Evolutionary conservation across 2,888 invertebrate genomes (phyloP).

Genomic region (Ormyrus labotus): DNA sequence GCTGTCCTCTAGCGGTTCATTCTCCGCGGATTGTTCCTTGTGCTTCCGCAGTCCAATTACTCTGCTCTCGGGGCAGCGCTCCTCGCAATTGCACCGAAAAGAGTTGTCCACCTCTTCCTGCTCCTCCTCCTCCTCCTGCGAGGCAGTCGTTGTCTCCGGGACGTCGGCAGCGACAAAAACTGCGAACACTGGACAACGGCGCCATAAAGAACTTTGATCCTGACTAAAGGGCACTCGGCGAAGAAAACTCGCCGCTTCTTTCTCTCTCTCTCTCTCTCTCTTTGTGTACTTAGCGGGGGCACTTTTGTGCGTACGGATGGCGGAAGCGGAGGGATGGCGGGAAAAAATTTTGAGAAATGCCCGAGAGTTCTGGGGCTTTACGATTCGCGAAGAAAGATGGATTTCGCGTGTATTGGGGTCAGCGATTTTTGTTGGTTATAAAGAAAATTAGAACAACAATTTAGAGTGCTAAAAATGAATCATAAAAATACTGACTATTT

Average conservation of each 20-base stretch:
- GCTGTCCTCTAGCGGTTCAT: conserved; percentile 57
- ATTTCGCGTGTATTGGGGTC: background rate
- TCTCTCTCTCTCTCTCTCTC: background rate
- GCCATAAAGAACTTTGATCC: conserved; percentile 49
- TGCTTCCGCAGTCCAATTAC: conserved; percentile 61
- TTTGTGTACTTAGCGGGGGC: conserved; percentile 20
- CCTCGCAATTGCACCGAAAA: conserved; percentile 60
- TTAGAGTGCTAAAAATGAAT: too few relatives aligned
- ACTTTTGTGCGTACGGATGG: background rate
- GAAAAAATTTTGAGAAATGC: conserved; percentile 33
- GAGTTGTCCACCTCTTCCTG: background rate
- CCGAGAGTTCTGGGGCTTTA: background rate
- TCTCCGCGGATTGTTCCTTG: conserved; percentile 32
- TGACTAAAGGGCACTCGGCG: conserved; percentile 38
- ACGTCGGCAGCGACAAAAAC: conserved; percentile 31
- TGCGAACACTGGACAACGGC: conserved; percentile 36
- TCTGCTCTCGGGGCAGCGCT: conserved; percentile 62
- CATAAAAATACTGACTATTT: too few relatives aligned
- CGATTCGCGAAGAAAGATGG: conserved; percentile 12
- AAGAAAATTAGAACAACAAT: too few relatives aligned
- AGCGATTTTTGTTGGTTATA: too few relatives aligned
- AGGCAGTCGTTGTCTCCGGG: conserved; percentile 7
- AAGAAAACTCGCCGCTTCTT: conserved; percentile 37
- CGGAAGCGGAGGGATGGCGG: background rate
- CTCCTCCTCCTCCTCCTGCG: conserved; percentile 1